Evolutionary conservation across 1,140 invertebrate species (phyloP).

Genomic region (Brachionus koreanus): DNA sequence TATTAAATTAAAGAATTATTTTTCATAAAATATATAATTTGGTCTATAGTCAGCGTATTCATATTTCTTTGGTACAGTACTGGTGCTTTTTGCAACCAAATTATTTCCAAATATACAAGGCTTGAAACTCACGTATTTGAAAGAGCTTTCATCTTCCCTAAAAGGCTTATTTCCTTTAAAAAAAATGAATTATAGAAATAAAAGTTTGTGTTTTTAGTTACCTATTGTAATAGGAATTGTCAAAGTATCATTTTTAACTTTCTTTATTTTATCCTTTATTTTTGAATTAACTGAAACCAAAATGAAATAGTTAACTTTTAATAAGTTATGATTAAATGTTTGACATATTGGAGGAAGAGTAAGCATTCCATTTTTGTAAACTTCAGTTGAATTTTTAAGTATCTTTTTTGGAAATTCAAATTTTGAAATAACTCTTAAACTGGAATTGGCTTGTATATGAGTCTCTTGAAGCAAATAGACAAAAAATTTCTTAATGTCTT

Average conservation of each 20-base stretch:
- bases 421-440: background rate
- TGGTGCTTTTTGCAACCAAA: background rate
- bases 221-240: slow-evolving; percentile 27
- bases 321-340: slow-evolving; percentile 38
- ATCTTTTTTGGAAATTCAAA: slow-evolving; percentile 19
- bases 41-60: slow-evolving; percentile 35
- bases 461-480: slow-evolving; percentile 27
- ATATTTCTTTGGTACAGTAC: background rate
- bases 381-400: slow-evolving; percentile 19
- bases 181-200: background rate
- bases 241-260: background rate
- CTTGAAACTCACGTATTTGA: background rate
- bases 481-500: slow-evolving; percentile 34
- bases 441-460: slow-evolving; percentile 36
- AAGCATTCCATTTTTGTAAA: background rate
- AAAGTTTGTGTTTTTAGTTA: background rate
- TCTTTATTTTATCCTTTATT: slow-evolving; percentile 11
- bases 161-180: slow-evolving; percentile 7
- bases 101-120: slow-evolving; percentile 23
- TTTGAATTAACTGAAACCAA: slow-evolving; percentile 25
- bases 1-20: background rate
- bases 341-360: slow-evolving; percentile 13
- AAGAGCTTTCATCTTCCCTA: background rate
- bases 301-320: slow-evolving; percentile 31
- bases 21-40: background rate